Base-by-base conservation (phyloP, 2,888 invertebrate species). In the Elaeidobius kamerunicus region DNA sequence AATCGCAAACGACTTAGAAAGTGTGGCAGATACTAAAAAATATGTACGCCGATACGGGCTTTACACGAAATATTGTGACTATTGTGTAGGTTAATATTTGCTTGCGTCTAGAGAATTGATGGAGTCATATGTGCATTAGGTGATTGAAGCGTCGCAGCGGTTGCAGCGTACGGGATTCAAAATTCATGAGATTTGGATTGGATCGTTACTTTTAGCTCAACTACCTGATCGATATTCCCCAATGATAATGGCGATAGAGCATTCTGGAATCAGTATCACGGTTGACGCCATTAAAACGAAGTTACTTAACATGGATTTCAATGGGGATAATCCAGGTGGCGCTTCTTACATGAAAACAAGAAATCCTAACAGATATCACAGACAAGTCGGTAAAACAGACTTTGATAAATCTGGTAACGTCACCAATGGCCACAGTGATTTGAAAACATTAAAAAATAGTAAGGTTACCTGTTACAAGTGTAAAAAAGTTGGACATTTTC, bases 101-200 rank as follows among this genome's bases (percentile, higher is more conserved):
- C 9, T n/a, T n/a, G n/a, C n/a, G n/a, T n/a, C n/a, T n/a, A n/a
- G n/a, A n/a, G 23, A 23, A 6, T 23, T 9, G 23, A 34, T 34
- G n/a, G 34, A 4, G 34, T 7, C 4, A 4, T 34, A 34, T 34
- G 34, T 34, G 6, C 4, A 34, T 11, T 14, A 34, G 5, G n/a
- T 34, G n/a, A 34, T 34, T 12, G 34, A 63, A 44, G 65, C 58
- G 5, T 39, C 58, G 2, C 64, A 63, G 15, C 56, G 57, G 52
- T 57, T 66, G 32, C 47, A 43, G 16, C 36, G 60, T 17, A 66
- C 64, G 1, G 65, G 64, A 16, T 66, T 67, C 40, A 50, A 56
- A 5, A 61, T 67, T 2, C 43, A 55, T 28, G 64, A 66, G 28
- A 58, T 61, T 50, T 67, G 65, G 65, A 52, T 64, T 12, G 65